Conservation (phyloP, 2,113 vertebrate species). For the Romanogobio albipinnatus region DNA sequence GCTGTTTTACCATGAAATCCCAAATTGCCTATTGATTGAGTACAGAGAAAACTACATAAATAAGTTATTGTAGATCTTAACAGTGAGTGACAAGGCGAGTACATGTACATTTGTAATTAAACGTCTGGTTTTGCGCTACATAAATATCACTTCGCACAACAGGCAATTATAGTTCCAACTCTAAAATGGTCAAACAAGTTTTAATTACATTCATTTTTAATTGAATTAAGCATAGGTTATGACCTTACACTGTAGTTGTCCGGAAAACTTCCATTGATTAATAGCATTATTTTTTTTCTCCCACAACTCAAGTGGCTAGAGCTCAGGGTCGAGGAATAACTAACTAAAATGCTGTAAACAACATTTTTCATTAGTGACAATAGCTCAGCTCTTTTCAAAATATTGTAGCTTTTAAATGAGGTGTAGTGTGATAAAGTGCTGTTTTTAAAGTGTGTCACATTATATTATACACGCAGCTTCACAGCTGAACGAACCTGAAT, state of each 20-base stretch:
- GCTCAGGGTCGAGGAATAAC: background rate
- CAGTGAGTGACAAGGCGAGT: constrained; percentile 23
- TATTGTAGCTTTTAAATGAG: background rate
- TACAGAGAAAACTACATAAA: constrained; percentile 23
- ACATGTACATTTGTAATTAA: background rate
- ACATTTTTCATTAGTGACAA: constrained; percentile 7
- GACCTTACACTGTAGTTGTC: background rate
- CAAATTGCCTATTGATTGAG: constrained; percentile 22
- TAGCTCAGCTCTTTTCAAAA: background rate
- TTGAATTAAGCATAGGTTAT: constrained; percentile 7
- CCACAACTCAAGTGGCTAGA: background rate
- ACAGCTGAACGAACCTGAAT: background rate
- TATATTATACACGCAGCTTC: background rate
- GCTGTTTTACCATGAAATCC: constrained; percentile 44
- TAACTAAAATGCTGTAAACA: background rate
- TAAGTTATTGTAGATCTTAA: constrained; percentile 40
- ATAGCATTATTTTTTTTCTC: constrained; percentile 3
- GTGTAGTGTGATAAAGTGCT: background rate
- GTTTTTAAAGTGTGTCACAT: background rate
- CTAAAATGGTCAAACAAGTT: background rate
- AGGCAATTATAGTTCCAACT: background rate
- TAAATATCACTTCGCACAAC: constrained; percentile 7
- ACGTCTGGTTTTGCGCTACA: background rate
- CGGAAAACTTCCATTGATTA: constrained; percentile 2
- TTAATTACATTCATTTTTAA: background rate